Evolutionary conservation across 1,140 invertebrate genomes (phyloP), one percentile per base, ranked within the genome.

Genomic region (Tenebrio molitor): DNA sequence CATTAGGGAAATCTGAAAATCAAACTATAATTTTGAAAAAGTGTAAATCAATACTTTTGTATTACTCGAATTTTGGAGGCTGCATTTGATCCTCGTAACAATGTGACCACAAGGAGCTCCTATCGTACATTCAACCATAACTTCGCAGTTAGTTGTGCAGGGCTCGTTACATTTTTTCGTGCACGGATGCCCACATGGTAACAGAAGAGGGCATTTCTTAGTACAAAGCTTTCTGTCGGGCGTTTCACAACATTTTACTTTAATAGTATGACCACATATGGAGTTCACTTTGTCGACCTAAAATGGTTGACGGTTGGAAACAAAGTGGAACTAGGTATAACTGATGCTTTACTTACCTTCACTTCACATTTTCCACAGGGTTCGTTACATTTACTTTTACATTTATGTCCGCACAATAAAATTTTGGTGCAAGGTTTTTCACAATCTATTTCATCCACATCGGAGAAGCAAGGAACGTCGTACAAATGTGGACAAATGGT

Each of bases 101-200:
- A 63, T 53, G 73, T 88, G 87, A 1, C 84, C 84, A 76, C 86
- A 88, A 3, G 80, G 76, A 2, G 83, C 76, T 5, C 33, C 6
- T 39, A 81, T 75, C n/a, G 69, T 42, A 17, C 39, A 66, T 1
- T 76, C 39, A 0, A 82, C 72, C 4, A 78, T 46, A 34, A 69
- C 73, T 2, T 41, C 76, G 69, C 86, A 87, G 8, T 39, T 65
- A 0, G 12, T 10, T 16, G 83, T 83, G 53, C 86, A 88, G 0
- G 12, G 15, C 2, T 81, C 75, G 6, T 66, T 75, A 73, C 87
- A 88, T 25, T 46, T 67, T 0, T 75, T 73, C 4, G 10, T 72
- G 76, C 86, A 88, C 0, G 15, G 19, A 76, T 88, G 86, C 0
- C 86, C 86, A 78, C 87, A 88, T 5, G 70, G 1, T 41, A 87